Percentiles rank a stretch among this genome's conserved stretches.
Evolutionary conservation across 35 echinoderm and acorn worm species (phyloP).

Genomic region (Strongylocentrotus purpuratus): DNA sequence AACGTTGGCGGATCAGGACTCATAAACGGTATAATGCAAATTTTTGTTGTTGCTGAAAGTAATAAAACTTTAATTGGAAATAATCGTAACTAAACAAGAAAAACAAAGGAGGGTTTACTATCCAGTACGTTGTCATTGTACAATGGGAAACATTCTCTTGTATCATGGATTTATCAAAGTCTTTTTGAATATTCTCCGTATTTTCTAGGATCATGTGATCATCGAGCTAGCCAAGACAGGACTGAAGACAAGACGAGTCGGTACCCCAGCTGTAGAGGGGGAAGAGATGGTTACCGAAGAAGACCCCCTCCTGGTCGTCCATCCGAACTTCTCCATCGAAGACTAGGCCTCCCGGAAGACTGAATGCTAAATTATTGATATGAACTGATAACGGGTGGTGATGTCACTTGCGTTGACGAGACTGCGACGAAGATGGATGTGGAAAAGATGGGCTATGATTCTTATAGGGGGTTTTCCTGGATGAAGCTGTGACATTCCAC

Average conservation of each 20-base stretch:
- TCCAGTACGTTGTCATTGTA: no score
- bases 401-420: background rate
- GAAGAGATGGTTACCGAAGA: constrained; percentile 64
- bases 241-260: constrained; percentile 65
- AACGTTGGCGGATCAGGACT: no score
- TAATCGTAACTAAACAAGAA: no score
- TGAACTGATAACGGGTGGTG: background rate
- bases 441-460: constrained; percentile 28
- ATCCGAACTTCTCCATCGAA: constrained; percentile 94
- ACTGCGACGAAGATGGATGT: background rate
- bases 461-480: no score
- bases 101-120: no score
- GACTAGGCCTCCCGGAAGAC: background rate
- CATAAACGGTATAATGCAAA: no score
- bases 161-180: no score
- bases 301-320: constrained; percentile 86
- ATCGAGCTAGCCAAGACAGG: constrained; percentile 92
- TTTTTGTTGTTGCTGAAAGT: background rate
- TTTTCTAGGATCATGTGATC: constrained; percentile 84
- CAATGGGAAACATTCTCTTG: background rate
- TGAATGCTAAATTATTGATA: background rate
- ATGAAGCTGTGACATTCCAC: no score
- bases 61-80: no score
- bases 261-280: constrained; percentile 26
- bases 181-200: background rate